Base-by-base conservation (phyloP, 1,140 invertebrate genomes). In the Platyura marginata region DNA sequence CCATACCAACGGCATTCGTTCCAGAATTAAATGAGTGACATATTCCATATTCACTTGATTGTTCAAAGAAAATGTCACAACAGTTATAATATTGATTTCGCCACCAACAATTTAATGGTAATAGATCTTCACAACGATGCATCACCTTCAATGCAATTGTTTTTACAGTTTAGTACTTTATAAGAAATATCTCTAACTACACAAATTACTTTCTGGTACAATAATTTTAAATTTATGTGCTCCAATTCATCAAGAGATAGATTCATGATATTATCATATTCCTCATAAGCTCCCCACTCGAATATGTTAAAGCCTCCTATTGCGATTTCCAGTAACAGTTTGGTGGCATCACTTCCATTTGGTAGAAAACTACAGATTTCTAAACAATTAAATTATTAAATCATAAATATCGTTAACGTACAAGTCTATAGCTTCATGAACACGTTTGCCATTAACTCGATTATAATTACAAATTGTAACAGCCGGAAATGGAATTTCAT, bases 1-100 rank as follows among this genome's bases (percentile, higher is more conserved):
- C 6, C 15, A 5, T 6, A 9, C 34, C 34, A 34, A 34, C 49
- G 9, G 50, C 54, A 11, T 64, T 61, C 43, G 67, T 62, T 40
- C 60, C 43, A 0, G 68, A 59, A 49, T 73, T 73, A 44, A 72
- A 73, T 18, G 60, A 55, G 49, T 66, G 68, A 44, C 71, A 73
- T 19, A 66, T 59, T 0, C 71, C 71, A 43, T 58, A 63, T 53
- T 71, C 67, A 15, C 68, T 71, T 22, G 48, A 49, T 13, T 58
- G 48, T 29, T 48, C 43, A 2, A 49, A 50, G 44, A 61, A 60
- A 20, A 58, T 54, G 6, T 60, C 54, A 40, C 58, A 61, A 41
- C 58, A 61, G n/a, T 57, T 43, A 20, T 51, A 41, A 1, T 42
- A 18, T 11, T 36, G 44, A 33, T 55, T 50, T 0, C 52, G 48